phyloP scores from a whole-genome alignment of 1,140 invertebrate genomes.

The Drosophila melanica region DNA sequence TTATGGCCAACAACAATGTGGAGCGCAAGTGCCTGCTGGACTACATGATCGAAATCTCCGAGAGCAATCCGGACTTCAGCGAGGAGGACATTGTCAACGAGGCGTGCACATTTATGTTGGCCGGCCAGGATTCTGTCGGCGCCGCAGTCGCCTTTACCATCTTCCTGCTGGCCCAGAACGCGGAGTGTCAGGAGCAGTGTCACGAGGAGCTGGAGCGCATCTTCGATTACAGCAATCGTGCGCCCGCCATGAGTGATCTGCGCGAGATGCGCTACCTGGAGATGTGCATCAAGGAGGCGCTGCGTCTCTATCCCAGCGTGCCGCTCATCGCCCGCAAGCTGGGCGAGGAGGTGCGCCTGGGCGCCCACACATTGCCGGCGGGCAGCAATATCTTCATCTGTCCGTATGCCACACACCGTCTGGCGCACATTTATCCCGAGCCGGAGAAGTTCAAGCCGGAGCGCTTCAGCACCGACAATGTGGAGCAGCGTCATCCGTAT shows the following conservation, averaged over 20 bases:
- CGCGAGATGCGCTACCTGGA: constrained; percentile 87
- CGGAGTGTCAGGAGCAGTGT: constrained; percentile 87
- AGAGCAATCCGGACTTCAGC: constrained; percentile 86
- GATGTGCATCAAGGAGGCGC: constrained; percentile 88
- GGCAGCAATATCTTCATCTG: constrained; percentile 84
- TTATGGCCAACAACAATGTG: constrained; percentile 47
- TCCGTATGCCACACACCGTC: constrained; percentile 87
- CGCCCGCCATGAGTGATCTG: constrained; percentile 86
- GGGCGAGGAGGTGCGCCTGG: constrained; percentile 85
- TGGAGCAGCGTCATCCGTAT: constrained; percentile 86
- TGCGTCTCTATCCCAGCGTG: constrained; percentile 89
- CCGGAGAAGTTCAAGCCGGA: constrained; percentile 90
- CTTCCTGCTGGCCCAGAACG: constrained; percentile 86
- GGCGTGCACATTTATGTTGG: constrained; percentile 90
- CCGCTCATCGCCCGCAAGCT: constrained; percentile 87
- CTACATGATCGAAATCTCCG: constrained; percentile 87
- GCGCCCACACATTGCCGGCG: constrained; percentile 80
- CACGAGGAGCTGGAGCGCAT: constrained; percentile 87
- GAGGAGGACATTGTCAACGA: constrained; percentile 89
- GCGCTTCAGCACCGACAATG: constrained; percentile 87
- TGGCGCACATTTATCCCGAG: constrained; percentile 87
- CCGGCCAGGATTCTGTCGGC: constrained; percentile 91
- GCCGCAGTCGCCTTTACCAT: constrained; percentile 86
- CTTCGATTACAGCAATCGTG: constrained; percentile 84
- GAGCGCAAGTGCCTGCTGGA: constrained; percentile 85